A percentile compares a stretch with the other conserved stretches of the same genome.
phyloP scores from a whole-genome alignment of 2,797 vertebrate species.

The Spatula clypeata region DNA sequence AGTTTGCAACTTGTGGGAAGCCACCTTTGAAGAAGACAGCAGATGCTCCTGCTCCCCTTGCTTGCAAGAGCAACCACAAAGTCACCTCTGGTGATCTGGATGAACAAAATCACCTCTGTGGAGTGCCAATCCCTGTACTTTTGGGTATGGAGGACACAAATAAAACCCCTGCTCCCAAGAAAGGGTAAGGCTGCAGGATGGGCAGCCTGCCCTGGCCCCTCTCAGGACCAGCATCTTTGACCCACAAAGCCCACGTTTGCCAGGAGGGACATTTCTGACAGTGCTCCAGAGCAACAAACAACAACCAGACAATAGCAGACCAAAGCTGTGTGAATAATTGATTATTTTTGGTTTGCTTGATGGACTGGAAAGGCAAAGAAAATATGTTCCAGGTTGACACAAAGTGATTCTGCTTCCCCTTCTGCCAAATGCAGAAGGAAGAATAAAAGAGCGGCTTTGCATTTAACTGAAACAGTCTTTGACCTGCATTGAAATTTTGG shows the following conservation, averaged over 20 bases:
- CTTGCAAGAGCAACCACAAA: not conserved
- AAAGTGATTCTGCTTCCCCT: conserved; percentile 53
- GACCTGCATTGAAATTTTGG: not conserved
- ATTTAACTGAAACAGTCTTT: not conserved
- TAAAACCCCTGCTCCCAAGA: not conserved
- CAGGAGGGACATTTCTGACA: conserved; percentile 9
- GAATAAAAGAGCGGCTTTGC: not conserved
- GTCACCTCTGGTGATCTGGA: not conserved
- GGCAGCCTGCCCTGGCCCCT: not conserved
- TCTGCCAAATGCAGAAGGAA: conserved; percentile 23
- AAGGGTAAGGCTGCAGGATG: not conserved
- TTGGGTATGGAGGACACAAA: not conserved
- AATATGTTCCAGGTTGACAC: conserved; percentile 63
- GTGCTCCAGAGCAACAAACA: not conserved
- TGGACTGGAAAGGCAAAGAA: conserved; percentile 51
- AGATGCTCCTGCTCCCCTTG: not conserved
- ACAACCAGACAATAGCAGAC: conserved; percentile 41
- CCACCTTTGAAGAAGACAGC: not conserved
- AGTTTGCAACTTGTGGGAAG: not conserved
- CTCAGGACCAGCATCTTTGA: not conserved
- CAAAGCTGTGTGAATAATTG: conserved; percentile 66
- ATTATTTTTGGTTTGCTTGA: conserved; percentile 67
- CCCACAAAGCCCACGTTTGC: not conserved
- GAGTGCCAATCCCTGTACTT: fast-evolving
- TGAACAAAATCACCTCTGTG: fast-evolving